Conservation (phyloP, 2,113 vertebrate species). For the Aix galericulata region DNA sequence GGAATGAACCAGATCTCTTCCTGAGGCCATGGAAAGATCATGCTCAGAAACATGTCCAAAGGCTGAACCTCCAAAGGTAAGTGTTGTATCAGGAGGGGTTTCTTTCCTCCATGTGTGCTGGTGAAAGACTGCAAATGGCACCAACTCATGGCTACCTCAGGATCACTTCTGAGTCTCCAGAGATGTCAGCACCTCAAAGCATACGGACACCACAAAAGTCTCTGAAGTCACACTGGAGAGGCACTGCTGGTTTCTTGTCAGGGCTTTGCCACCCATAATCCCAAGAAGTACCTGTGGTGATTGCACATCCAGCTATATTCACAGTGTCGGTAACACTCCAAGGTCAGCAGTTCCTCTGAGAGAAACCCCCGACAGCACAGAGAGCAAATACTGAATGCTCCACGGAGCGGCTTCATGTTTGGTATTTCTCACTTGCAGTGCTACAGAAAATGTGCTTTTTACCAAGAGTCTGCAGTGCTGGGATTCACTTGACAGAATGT, state of each 20-base stretch:
- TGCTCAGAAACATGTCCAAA: neutral
- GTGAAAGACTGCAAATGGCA: neutral
- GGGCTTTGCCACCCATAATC: neutral
- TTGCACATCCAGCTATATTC: neutral
- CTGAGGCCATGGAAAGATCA: neutral
- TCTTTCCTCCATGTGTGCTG: neutral
- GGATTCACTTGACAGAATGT: neutral
- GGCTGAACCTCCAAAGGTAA: neutral
- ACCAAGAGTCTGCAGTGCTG: neutral
- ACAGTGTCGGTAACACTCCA: fast-evolving
- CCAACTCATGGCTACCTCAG: neutral
- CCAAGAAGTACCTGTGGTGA: neutral
- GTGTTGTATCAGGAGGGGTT: neutral
- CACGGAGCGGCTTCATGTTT: neutral
- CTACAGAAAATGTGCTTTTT: neutral
- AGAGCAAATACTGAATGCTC: neutral
- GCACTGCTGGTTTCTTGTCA: neutral
- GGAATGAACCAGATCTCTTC: neutral
- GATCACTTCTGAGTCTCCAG: neutral
- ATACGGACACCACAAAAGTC: fast-evolving
- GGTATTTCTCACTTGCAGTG: neutral
- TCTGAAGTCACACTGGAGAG: neutral
- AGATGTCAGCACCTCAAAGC: neutral
- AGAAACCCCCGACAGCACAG: neutral
- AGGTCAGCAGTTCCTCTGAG: neutral